phyloP scores from a whole-genome alignment of 1,140 invertebrate species.

The Zeugodacus cucurbitae region DNA sequence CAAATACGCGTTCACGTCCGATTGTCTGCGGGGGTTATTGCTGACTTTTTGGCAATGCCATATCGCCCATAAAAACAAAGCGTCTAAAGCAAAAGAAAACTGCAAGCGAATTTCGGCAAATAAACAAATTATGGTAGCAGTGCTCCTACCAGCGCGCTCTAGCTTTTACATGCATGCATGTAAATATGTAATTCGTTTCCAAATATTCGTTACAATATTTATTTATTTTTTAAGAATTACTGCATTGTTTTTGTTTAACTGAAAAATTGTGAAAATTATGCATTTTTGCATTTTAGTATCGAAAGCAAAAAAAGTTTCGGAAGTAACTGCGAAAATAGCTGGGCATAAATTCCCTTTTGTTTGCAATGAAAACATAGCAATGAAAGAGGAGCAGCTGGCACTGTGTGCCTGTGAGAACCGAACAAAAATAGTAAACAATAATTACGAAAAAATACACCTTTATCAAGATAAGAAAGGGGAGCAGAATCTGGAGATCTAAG shows the following conservation, averaged over 20 bases:
- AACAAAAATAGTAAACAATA: too few relatives aligned
- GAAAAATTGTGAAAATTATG: background rate
- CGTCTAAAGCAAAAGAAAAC: background rate
- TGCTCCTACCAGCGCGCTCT: background rate
- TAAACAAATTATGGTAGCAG: background rate
- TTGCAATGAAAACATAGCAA: background rate
- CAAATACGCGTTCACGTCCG: constrained; percentile 27
- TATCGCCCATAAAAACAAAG: background rate
- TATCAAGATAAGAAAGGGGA: too few relatives aligned
- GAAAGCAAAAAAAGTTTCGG: background rate
- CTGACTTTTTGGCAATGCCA: constrained; percentile 3
- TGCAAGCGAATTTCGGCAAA: background rate
- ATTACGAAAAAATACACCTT: too few relatives aligned
- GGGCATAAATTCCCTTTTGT: background rate
- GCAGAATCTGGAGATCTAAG: too few relatives aligned
- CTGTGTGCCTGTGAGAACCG: background rate
- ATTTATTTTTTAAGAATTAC: background rate
- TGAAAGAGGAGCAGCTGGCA: background rate
- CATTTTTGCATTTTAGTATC: background rate
- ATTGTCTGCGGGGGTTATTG: constrained; percentile 8
- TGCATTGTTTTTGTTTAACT: background rate
- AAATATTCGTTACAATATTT: constrained; percentile 14
- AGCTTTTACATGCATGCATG: background rate
- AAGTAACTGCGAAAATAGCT: background rate
- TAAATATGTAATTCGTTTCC: background rate